Evolutionary conservation across 1,140 invertebrate species (phyloP), one percentile per base, ranked within the genome.

Genomic region (Pseudomyrmex concolor): DNA sequence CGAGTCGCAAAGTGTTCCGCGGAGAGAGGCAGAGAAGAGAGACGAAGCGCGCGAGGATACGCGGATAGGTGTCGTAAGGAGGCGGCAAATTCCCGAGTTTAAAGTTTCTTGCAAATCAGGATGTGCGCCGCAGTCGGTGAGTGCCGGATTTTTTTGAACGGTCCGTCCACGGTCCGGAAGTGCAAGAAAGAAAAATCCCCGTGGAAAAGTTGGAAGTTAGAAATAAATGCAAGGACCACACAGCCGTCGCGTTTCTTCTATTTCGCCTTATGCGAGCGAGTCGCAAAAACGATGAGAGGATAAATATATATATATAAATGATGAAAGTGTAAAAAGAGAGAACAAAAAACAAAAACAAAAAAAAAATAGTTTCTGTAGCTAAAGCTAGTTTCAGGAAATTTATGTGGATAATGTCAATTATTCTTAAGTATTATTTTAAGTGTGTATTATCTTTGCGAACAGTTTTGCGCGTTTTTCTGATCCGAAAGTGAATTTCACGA

Each of bases 51-150:
- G 85, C 73, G 72, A 17, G 55, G 64, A 81, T 70, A 64, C 73
- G 10, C 3, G 48, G 48, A 54, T 55, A 22, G 19, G 13, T 59
- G 34, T 50, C 34, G 73, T 45, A 60, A 73, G 62, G 85, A 51
- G 76, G 76, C 66, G 66, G 80, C 77, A 85, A 87, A 89, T 88
- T 86, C 77, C 66, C 67, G 84, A 90, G 85, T 89, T 85, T 84
- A 84, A 89, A 88, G 88, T 87, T 89, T 71, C 86, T 85, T 84
- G 89, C 86, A 88, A 90, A 90, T 91, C 89, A 89, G 84, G 70
- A 34, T 34, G 34, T 84, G 81, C 84, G 71, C 86, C 86, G 84
- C 67, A 85, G 78, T 87, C 74, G 86, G 68, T 64, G 84, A 82
- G 83, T 83, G 70, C 73, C 76, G 74, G 84, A 81, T 87, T 86